phyloP scores from a whole-genome alignment of 2,797 vertebrate genomes.

The Morus bassanus region DNA sequence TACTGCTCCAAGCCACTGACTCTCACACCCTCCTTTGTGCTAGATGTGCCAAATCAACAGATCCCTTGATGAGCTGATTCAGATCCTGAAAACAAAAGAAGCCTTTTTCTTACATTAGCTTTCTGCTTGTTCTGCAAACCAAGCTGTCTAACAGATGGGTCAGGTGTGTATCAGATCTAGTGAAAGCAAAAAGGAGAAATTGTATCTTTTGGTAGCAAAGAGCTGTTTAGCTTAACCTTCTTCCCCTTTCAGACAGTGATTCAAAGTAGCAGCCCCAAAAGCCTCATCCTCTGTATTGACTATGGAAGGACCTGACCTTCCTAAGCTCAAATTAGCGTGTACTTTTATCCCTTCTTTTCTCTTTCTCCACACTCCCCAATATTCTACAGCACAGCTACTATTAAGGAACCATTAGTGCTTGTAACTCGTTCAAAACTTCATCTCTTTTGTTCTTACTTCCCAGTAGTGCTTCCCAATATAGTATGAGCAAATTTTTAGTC shows the following conservation, averaged over 20 bases:
- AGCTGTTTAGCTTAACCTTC: not conserved
- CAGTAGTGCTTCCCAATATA: not conserved
- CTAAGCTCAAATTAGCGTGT: not conserved
- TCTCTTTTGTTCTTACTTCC: not conserved
- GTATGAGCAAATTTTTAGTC: not conserved
- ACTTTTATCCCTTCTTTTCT: not conserved
- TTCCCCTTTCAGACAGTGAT: not conserved
- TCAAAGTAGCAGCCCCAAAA: not conserved
- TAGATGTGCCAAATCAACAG: not conserved
- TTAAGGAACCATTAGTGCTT: not conserved
- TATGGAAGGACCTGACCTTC: not conserved
- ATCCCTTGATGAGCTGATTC: not conserved
- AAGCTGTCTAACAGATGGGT: slow-evolving; percentile 28
- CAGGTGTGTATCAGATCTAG: not conserved
- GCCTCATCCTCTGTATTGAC: not conserved
- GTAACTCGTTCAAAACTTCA: not conserved
- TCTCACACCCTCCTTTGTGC: not conserved
- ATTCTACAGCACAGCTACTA: not conserved
- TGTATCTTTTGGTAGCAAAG: not conserved
- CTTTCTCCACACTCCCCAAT: not conserved
- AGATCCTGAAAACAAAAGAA: not conserved
- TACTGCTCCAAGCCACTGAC: not conserved
- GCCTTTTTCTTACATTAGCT: slow-evolving; percentile 10
- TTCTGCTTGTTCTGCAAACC: slow-evolving; percentile 3
- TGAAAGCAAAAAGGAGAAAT: not conserved